Evolutionary conservation across 2,113 vertebrate species (phyloP).

Genomic region (Sapajus apella): DNA sequence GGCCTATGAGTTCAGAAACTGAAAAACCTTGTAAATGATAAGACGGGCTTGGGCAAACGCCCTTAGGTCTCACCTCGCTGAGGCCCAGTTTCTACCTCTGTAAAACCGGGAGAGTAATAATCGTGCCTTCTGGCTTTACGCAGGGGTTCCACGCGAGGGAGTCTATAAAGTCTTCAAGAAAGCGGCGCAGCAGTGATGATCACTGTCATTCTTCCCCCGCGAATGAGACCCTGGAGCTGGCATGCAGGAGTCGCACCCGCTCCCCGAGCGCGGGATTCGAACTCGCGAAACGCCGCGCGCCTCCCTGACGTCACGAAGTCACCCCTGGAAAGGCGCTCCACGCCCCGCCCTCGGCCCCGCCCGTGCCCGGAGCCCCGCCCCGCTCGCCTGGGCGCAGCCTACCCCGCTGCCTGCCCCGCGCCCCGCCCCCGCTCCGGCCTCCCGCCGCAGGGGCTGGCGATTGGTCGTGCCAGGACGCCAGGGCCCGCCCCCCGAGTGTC

Average conservation of each 20-base stretch:
- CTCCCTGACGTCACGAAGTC: not conserved
- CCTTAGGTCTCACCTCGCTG: not conserved
- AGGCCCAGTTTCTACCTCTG: not conserved
- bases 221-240: not conserved
- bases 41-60: not conserved
- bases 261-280: not conserved
- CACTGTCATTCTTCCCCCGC: not conserved
- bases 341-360: rapidly evolving
- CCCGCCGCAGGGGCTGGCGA: not conserved
- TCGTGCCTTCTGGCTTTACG: not conserved
- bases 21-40: not conserved
- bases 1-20: not conserved
- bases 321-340: not conserved
- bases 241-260: not conserved
- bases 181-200: not conserved
- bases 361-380: not conserved
- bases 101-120: not conserved
- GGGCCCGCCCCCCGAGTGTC: not conserved
- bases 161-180: not conserved
- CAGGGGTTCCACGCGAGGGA: not conserved
- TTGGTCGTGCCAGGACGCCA: not conserved
- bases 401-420: slow-evolving; percentile 26
- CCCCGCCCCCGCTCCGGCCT: slow-evolving; percentile 51
- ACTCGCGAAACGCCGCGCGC: rapidly evolving
- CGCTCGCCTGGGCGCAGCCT: slow-evolving; percentile 4